Evolutionary conservation across 64 coral and sea anemone species (phyloP), one percentile per base, ranked within the genome.

Genomic region (Montipora sp.): DNA sequence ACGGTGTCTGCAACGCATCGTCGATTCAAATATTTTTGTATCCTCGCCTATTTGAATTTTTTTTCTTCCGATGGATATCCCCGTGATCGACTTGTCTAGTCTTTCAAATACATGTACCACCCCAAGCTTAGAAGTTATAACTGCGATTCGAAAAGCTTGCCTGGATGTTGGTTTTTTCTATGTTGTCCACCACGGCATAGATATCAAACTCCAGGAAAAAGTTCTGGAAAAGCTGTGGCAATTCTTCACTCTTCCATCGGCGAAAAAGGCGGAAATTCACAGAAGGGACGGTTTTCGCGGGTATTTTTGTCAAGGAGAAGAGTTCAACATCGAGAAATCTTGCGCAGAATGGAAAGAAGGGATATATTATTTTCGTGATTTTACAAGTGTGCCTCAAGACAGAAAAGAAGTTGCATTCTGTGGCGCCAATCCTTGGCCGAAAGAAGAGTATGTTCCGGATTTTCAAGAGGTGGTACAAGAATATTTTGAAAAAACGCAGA

Each of bases 311-410:
- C 81, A 88, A 50, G 74, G 55, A 59, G 94, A 95, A 67, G 94
- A 95, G 48, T 23, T 18, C 6, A 74, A 48, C 21, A 81, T 73
- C 3, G 66, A 95, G 77, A 83, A 84, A 7, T 46, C 72, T 16
- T 74, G 80, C 20, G 80, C 79, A 47, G 89, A 87, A 47, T 95
- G 89, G 94, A 92, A 92, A 67, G 89, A 92, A 74, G 94, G 94
- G 3, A 88, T 95, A 53, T 95, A 95, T 87, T 95, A 91, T 60
- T 91, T 95, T 71, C 58, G 85, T 47, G 93, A 95, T 18, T 80
- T 87, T 43, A 72, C 71, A 10, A 87, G 76, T 16, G 70, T 95
- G 24, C 51, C 83, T 9, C 23, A 87, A 48, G 80, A 59, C 43
- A 48, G 65, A 0, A 90, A 57, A 0, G 94, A 92, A 76, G 73